phyloP scores from a whole-genome alignment of 1,140 invertebrate species.

The Listronotus oregonensis region DNA sequence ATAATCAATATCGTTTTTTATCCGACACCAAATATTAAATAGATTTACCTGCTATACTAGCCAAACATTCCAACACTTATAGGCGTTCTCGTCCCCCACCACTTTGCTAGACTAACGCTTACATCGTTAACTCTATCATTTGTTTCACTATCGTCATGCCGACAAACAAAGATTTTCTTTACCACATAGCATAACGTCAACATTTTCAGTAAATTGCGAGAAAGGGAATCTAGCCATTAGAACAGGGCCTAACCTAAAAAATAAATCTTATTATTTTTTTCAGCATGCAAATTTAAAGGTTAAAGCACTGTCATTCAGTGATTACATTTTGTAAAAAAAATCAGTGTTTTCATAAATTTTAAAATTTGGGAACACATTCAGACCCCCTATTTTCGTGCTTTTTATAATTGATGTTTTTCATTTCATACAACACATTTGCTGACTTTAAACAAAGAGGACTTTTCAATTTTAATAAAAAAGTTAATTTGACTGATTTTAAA shows the following conservation, averaged over 20 bases:
- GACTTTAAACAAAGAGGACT: too few species aligned
- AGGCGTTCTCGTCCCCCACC: slow-evolving; percentile 80
- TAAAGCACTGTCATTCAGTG: not conserved
- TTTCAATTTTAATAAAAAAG: too few species aligned
- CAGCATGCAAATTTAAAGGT: not conserved
- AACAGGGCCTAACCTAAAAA: slow-evolving; percentile 84
- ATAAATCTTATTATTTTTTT: too few species aligned
- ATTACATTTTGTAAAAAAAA: too few species aligned
- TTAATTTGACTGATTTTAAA: too few species aligned
- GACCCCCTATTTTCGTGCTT: too few species aligned
- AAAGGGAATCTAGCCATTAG: slow-evolving; percentile 88
- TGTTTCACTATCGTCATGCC: slow-evolving; percentile 44
- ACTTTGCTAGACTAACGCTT: slow-evolving; percentile 64
- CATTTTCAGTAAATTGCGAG: slow-evolving; percentile 91
- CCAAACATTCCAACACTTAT: slow-evolving; percentile 85
- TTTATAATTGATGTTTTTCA: too few species aligned
- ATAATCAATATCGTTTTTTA: too few species aligned
- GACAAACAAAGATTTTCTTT: slow-evolving; percentile 73
- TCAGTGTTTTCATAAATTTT: too few species aligned
- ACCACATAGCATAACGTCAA: slow-evolving; percentile 91
- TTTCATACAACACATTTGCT: too few species aligned
- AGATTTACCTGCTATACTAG: slow-evolving; percentile 80
- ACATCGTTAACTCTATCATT: slow-evolving; percentile 57
- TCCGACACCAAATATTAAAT: too few species aligned
- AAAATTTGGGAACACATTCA: too few species aligned